Base-by-base conservation (phyloP, 2,888 invertebrate genomes). In the Apotomis capreana region DNA sequence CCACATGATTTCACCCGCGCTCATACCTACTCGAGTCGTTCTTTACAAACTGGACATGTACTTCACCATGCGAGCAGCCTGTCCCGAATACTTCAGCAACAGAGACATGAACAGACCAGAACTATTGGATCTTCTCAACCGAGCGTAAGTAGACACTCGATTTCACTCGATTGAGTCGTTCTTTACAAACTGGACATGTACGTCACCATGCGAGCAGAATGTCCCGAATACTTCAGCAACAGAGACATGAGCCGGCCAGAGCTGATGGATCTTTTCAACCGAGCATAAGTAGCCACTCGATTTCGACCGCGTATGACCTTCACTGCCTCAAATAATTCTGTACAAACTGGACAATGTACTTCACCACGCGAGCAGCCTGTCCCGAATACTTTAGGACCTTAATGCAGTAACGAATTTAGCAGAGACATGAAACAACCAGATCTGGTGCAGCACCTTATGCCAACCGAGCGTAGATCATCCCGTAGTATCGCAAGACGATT, bases 151-250 rank as follows among this genome's bases (percentile, higher is more conserved):
- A 26, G 26, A 1, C 26, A 26, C 26, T 26, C 26, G 26, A 26
- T 26, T 26, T 26, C 26, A 26, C 26, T 2, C 26, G 26, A 1
- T 15, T 1, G 15, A 15, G 15, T 15, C 15, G 15, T 15, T 15
- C 15, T 15, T 15, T 15, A 15, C 80, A 96, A 96, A 87, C 84
- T 96, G 73, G 96, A 96, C 83, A 95, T 96, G 95, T 96, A 96
- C 86, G 96, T 96, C 81, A 96, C 96, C 2, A 95, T 96, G 95
- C 91, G 96, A 37, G 94, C 94, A 13, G 95, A 95, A 3, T 94
- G 96, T 59, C 97, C 97, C 0, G 97, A 97, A 84, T 96, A 97
- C 89, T 97, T 97, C 86, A 88, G 94, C 57, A 95, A 96, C 79
- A 94, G 97, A 61, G 96, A 97, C 80, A 94, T 96, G 3, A 94